phyloP scores from a whole-genome alignment of 92 coral and sea anemone genomes.

The Pocillopora grandis region DNA sequence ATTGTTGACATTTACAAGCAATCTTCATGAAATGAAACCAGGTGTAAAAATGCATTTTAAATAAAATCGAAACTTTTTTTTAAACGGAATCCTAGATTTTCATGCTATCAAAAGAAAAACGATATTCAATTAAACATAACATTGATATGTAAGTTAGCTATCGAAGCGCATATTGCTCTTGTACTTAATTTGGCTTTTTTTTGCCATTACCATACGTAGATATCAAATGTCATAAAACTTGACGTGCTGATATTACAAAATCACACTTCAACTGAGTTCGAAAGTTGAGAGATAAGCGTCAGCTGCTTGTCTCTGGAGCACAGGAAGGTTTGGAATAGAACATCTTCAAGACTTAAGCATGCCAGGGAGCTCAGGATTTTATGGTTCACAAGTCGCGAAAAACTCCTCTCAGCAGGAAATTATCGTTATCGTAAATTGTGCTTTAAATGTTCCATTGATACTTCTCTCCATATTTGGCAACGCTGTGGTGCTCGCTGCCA shows the following conservation, averaged over 20 bases:
- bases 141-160: too few species aligned
- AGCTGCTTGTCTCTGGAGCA: neutral
- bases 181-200: too few species aligned
- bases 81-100: too few species aligned
- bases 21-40: too few species aligned
- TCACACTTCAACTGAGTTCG: neutral
- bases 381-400: neutral
- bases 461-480: constrained; percentile 7
- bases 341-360: neutral
- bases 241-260: neutral
- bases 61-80: too few species aligned
- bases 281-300: neutral
- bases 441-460: constrained; percentile 5
- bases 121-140: too few species aligned
- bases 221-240: neutral
- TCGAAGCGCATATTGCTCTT: too few species aligned
- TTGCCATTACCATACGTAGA: neutral
- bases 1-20: too few species aligned
- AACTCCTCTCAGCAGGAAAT: neutral
- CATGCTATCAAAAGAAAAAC: too few species aligned
- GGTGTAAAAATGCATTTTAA: too few species aligned
- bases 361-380: neutral
- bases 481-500: neutral
- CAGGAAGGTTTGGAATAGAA: neutral
- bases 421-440: neutral